Base-by-base conservation (phyloP, 1,140 invertebrate genomes). In the Megalonaias nervosa region DNA sequence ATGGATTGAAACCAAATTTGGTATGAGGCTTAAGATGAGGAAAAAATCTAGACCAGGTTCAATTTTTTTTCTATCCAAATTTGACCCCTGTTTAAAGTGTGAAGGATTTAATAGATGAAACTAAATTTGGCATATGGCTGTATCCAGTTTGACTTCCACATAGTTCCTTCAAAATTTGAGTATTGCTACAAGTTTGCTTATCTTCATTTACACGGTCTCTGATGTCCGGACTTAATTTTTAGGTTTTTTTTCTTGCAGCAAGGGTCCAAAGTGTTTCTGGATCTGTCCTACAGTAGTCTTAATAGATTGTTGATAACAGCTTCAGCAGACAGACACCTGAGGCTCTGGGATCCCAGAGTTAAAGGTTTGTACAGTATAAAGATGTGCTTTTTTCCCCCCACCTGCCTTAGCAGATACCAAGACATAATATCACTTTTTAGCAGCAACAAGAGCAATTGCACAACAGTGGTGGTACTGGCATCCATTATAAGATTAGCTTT, bases 231-330 rank as follows among this genome's bases (percentile, higher is more conserved):
- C 13, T n/a, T 71, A 14, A 55, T 70, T 66, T 16, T 59, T 70
- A 23, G 13, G 26, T 12, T 31, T 76, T 56, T 77, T 61, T 77
- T 79, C 57, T 81, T 88, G 26, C 81, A 91, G 90, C 88, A 88
- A 85, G 96, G 96, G 60, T 96, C 97, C 81, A 99, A 99, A 91
- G 95, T 96, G 48, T 97, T 98, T 89, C 95, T 99, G 84, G 94
- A 95, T 88, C 90, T 97, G 3, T 94, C 96, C 77, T 96, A 95
- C 92, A 98, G 97, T 1, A 93, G 93, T 13, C 85, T 96, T 2
- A 95, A 93, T 83, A 93, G 93, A 69, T 91, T 94, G 11, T 89
- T 98, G 19, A 90, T 99, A 9, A 94, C 97, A 1, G 95, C 94
- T 6, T 98, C 97, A 23, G 95, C 97, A 60, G 98, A 99, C 89